These are phyloP conservation scores for Acanthacorydalis orientalis DNA, from an alignment of 2,888 invertebrate species.

Conservation along the genomic window DNA sequence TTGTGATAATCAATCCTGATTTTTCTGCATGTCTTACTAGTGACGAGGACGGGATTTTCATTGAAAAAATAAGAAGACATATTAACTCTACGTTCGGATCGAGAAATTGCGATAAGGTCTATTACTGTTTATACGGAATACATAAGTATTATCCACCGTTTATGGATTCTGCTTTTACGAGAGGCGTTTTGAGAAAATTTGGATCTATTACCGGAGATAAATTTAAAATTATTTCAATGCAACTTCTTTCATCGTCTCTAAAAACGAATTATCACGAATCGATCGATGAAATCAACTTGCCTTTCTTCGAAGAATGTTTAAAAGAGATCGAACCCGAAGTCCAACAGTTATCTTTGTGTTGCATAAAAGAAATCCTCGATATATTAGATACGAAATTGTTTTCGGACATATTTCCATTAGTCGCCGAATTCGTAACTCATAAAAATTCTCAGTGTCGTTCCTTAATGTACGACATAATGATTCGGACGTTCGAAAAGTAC, in stretches of 20 bases:
- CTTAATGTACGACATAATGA: slow-evolving; percentile 24
- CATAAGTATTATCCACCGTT: neutral
- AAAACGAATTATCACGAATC: neutral
- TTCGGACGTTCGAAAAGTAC: slow-evolving; percentile 19
- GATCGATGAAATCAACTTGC: neutral
- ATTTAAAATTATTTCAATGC: slow-evolving; percentile 1
- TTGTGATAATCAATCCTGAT: slow-evolving; percentile 15
- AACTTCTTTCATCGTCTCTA: neutral
- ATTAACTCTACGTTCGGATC: neutral
- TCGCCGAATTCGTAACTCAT: neutral
- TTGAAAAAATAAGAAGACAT: too few species aligned
- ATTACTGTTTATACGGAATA: slow-evolving; percentile 1
- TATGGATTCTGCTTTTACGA: neutral
- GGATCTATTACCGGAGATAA: neutral
- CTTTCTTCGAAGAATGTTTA: neutral
- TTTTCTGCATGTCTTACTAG: too few species aligned
- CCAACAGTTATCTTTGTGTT: neutral
- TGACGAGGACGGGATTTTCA: too few species aligned
- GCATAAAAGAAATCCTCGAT: neutral
- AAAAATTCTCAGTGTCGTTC: slow-evolving; percentile 19
- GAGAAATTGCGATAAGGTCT: slow-evolving; percentile 5
- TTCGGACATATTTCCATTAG: neutral
- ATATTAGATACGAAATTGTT: neutral
- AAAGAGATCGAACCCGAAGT: neutral
- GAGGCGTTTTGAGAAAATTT: neutral